These are phyloP conservation scores for Colletes collaris DNA, from an alignment of 2,888 invertebrate species.

Conservation along the genomic window DNA sequence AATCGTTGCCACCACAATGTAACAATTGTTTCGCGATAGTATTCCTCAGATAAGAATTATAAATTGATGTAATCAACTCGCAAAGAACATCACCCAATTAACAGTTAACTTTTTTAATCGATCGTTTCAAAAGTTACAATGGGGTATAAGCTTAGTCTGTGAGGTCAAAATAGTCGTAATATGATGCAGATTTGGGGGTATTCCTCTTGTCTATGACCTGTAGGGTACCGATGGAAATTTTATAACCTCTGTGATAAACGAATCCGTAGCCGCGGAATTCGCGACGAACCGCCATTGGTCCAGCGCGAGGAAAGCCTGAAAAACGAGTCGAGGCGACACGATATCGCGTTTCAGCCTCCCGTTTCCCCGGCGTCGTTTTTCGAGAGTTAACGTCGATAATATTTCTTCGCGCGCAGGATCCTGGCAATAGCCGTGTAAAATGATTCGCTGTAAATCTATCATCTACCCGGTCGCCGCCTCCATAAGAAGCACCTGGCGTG, in stretches of 20 bases:
- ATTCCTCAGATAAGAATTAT: too few relatives aligned
- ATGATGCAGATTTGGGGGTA: too few relatives aligned
- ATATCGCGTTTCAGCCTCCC: slow-evolving; percentile 44
- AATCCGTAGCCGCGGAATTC: background rate
- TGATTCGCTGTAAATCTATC: slow-evolving; percentile 82
- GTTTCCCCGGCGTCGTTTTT: slow-evolving; percentile 48
- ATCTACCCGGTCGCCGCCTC: slow-evolving; percentile 73
- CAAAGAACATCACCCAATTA: too few relatives aligned
- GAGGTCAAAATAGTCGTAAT: too few relatives aligned
- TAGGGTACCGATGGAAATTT: background rate
- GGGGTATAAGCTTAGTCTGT: too few relatives aligned
- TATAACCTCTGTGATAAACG: slow-evolving; percentile 1
- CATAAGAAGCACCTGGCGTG: slow-evolving; percentile 76
- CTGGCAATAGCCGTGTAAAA: slow-evolving; percentile 80
- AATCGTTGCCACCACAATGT: too few relatives aligned
- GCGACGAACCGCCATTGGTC: slow-evolving; percentile 10
- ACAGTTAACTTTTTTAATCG: too few relatives aligned
- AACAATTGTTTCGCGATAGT: too few relatives aligned
- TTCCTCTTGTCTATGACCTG: too few relatives aligned
- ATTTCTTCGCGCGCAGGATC: slow-evolving; percentile 71
- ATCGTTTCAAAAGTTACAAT: too few relatives aligned
- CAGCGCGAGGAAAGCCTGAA: slow-evolving; percentile 38
- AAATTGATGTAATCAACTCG: too few relatives aligned
- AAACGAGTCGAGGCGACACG: slow-evolving; percentile 46
- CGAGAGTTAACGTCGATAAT: slow-evolving; percentile 69